These are phyloP conservation scores for Liparis tanakae DNA, from an alignment of 2,797 vertebrate species.

Conservation along the genomic window DNA sequence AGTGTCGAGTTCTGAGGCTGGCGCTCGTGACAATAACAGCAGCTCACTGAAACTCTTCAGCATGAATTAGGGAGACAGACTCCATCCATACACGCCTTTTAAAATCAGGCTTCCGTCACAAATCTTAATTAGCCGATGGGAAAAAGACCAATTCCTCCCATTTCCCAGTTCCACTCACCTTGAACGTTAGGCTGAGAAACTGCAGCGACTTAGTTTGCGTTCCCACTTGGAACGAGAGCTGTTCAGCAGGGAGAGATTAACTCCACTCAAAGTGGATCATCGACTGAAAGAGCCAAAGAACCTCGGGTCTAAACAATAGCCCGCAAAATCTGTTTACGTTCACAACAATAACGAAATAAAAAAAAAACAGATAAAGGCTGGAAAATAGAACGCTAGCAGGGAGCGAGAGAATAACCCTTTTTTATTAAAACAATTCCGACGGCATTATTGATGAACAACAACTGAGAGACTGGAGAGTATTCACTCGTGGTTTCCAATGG, in stretches of 20 bases:
- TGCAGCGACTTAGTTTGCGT: slow-evolving; percentile 14
- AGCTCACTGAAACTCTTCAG: background rate
- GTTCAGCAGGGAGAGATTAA: slow-evolving; percentile 48
- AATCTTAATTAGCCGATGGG: background rate
- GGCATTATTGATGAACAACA: slow-evolving; percentile 53
- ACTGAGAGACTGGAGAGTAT: slow-evolving; percentile 29
- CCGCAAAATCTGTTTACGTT: slow-evolving; percentile 50
- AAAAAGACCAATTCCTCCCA: background rate
- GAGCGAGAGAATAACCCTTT: slow-evolving; percentile 38
- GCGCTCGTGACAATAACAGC: background rate
- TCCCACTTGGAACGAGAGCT: slow-evolving; percentile 23
- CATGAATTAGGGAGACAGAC: background rate
- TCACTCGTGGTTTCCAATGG: slow-evolving; percentile 18
- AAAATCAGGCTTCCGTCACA: background rate
- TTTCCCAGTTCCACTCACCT: slow-evolving; percentile 12
- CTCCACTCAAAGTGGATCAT: slow-evolving; percentile 54
- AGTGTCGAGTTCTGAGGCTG: background rate
- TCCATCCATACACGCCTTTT: background rate
- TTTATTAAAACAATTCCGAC: slow-evolving; percentile 55
- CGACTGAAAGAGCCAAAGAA: slow-evolving; percentile 47
- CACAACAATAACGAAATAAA: slow-evolving; percentile 45
- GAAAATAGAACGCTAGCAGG: slow-evolving; percentile 30
- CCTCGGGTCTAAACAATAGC: slow-evolving; percentile 51
- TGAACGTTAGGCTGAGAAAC: slow-evolving; percentile 20
- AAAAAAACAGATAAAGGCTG: slow-evolving; percentile 25